Evolutionary conservation across 2,113 vertebrate species (phyloP), one percentile per base, ranked within the genome.

Genomic region (Bufo gargarizans): DNA sequence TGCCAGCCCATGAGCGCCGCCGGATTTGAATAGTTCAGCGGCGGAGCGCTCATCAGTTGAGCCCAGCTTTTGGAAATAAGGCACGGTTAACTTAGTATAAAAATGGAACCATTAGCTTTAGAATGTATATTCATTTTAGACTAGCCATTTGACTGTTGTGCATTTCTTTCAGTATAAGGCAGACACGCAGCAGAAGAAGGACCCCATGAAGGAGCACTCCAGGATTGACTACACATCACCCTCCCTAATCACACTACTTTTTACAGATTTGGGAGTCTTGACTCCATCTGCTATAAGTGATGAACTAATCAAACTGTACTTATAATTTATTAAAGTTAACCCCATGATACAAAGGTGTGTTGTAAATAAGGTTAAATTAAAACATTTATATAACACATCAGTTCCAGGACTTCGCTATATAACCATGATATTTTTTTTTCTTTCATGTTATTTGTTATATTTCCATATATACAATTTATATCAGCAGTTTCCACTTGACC

Each of bases 301-400:
- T 0, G 98, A 99, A 91, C 97, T 99, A 89, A 99, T 99, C 92
- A 99, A 99, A 92, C 96, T 99, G 22, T 99, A 99, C 88, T 95
- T 99, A 90, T 99, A 94, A 89, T 69, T 14, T 82, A 84, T 58
- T 94, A 84, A 56, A 78, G 11, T 55, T 81, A 20, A 61, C 7
- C 1, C 47, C 6, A 13, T 53, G 5, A 69, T 33, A n/a, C 61
- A 50, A 8, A 50, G 11, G 81, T 43, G 49, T 55, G 63, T 71
- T 83, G 47, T 83, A 53, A 69, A 83, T 82, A 82, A 53, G 47
- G 12, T 19, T 14, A 14, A 11, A 56, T 20, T 50, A 77, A 77
- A 53, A 53, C 10, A 13, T 53, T 49, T 77, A 8, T 13, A 53
- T 12, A 77, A 19, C 0, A 22, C 3, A 53, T 53, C 53, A 53